Evolutionary conservation across 2,888 invertebrate genomes (phyloP), one percentile per base, ranked within the genome.

Genomic region (Cinara cedri): DNA sequence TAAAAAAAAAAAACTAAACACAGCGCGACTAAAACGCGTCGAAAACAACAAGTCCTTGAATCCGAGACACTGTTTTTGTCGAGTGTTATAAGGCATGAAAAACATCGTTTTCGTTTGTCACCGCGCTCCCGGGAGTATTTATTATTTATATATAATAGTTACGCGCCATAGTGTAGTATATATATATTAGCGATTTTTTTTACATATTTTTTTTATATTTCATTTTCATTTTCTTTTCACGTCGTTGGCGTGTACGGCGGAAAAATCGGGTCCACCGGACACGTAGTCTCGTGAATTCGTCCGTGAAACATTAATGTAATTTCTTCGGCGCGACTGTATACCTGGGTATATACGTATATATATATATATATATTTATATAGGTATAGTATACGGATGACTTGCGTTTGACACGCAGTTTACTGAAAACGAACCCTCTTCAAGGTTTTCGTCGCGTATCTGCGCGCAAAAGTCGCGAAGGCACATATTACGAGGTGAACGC

Each of bases 381-480:
- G n/a, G n/a, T 34, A 34, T 34, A 34, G 6, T 34, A 34, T 34
- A 46, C 74, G 74, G 49, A 63, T 44, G 74, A 75, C 74, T 75
- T 54, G 75, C 42, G 75, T 75, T 75, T 75, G 75, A 65, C 75
- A 65, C 63, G 74, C 74, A 51, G 16, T 75, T 65, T 65, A 65
- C 57, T n/a, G 9, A 54, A 4, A 44, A 21, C 65, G n/a, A 16
- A 19, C 19, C 60, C 62, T 54, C 65, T 55, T 54, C 70, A 1
- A 42, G 16, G 49, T 63, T 51, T 42, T 74, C 51, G 63, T 14
- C 21, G 46, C 49, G 26, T 0, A 11, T 16, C 14, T 16, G 6
- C 3, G 51, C n/a, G n/a, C 49, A 19, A 6, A 6, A 34, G 3
- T 34, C 34, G 34, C 34, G 6, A 34, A 4, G 3, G 34, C 34